phyloP scores from a whole-genome alignment of 2,797 vertebrate genomes.

The Gambusia yucatana region DNA sequence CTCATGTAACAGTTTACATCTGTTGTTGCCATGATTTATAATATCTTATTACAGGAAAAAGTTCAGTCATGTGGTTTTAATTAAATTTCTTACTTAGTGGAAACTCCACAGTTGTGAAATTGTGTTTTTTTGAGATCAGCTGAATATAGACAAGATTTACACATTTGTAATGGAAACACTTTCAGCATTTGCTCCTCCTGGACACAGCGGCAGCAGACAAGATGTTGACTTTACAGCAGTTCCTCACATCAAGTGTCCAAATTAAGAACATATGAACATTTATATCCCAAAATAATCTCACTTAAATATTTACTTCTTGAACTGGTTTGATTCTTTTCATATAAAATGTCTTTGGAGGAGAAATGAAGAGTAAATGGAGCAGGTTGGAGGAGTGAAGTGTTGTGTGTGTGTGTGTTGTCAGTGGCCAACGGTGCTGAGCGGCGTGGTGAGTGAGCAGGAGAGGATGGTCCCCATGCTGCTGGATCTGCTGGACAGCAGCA shows the following conservation, averaged over 20 bases:
- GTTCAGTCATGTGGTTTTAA: no score
- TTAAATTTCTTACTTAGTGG: no score
- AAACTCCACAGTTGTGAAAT: no score
- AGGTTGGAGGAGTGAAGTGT: neutral
- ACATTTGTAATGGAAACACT: no score
- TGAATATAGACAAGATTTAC: no score
- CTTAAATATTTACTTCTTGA: neutral
- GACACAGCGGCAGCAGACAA: no score
- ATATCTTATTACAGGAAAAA: no score
- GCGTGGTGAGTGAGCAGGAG: slow-evolving; percentile 91
- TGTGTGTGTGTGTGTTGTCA: slow-evolving; percentile 47
- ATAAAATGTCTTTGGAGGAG: neutral
- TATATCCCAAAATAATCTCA: neutral
- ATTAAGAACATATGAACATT: neutral
- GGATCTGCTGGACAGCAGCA: slow-evolving; percentile 87
- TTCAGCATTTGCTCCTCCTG: no score
- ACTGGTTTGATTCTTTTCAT: neutral
- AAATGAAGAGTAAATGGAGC: neutral
- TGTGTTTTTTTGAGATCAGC: no score
- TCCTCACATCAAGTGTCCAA: neutral
- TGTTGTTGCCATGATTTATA: no score
- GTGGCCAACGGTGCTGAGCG: slow-evolving; percentile 91
- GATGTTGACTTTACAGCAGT: no score
- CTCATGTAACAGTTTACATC: no score
- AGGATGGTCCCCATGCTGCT: slow-evolving; percentile 90